A percentile compares a stretch with the other conserved stretches of the same genome.
phyloP scores from a whole-genome alignment of 2,797 vertebrate species.

The Prionace glauca region DNA sequence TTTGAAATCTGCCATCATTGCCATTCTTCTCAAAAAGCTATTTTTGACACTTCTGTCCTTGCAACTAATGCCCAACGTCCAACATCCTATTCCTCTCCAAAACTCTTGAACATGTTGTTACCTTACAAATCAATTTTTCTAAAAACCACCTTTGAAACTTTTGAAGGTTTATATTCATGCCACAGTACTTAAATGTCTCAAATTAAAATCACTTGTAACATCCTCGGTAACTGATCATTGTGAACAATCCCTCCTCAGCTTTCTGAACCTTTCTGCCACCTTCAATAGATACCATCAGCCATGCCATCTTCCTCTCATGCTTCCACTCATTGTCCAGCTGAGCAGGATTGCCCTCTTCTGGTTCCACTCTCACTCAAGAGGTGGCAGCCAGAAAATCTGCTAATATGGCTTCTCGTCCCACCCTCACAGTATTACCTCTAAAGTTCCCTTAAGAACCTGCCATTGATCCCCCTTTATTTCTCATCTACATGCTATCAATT shows the following conservation, averaged over 20 bases:
- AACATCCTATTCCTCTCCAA: neutral
- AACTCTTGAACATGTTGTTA: neutral
- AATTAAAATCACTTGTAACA: neutral
- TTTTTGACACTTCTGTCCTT: neutral
- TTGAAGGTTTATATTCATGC: too few relatives aligned
- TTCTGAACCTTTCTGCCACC: neutral
- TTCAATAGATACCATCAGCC: neutral
- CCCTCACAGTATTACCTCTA: neutral
- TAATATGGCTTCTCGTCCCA: neutral
- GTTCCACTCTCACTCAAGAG: neutral
- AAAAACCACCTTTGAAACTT: too few relatives aligned
- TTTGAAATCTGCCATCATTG: neutral
- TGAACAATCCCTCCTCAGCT: neutral
- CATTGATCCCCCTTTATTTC: neutral
- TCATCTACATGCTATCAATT: neutral
- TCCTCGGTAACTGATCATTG: neutral
- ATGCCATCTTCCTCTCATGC: neutral
- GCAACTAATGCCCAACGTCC: neutral
- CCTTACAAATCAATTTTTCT: neutral
- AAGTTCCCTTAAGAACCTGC: neutral
- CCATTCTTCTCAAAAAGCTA: neutral
- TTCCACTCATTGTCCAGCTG: neutral
- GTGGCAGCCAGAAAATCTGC: neutral
- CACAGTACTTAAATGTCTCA: neutral
- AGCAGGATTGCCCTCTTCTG: neutral